Percentiles rank a stretch among this genome's conserved stretches.
These are phyloP conservation scores for Gallinago stenura DNA, from an alignment of 2,797 vertebrate genomes.

Conservation along the genomic window DNA sequence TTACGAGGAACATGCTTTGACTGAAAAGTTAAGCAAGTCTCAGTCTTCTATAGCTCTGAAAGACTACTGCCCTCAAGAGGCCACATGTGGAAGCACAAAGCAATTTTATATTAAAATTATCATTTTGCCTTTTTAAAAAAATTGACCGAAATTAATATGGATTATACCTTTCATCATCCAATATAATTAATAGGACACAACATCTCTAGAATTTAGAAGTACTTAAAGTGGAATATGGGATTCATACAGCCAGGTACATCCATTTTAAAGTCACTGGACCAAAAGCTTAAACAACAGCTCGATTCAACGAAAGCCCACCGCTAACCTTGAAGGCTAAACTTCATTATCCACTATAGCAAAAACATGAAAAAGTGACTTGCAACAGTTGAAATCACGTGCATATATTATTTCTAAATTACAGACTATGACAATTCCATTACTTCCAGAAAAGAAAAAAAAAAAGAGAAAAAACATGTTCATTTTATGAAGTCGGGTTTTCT, in stretches of 20 bases:
- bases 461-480: not conserved
- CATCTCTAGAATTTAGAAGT: not conserved
- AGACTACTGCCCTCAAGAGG: conserved; percentile 69
- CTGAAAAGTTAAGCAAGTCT: conserved; percentile 10
- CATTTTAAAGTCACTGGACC: not conserved
- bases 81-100: not conserved
- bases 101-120: not conserved
- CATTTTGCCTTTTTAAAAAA: not conserved
- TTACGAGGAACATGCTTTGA: conserved; percentile 34
- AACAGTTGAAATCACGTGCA: not conserved
- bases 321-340: not conserved
- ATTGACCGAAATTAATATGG: not conserved
- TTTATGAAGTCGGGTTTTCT: not conserved
- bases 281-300: not conserved
- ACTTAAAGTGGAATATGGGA: not conserved
- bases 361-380: not conserved
- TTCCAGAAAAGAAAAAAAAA: not conserved
- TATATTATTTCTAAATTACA: not conserved
- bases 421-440: not conserved
- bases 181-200: not conserved
- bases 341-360: not conserved
- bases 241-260: not conserved
- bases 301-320: not conserved
- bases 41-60: not conserved
- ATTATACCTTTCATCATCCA: not conserved